These are phyloP conservation scores for Cephus pulcher DNA, from an alignment of 2,888 invertebrate genomes.

Conservation along the genomic window DNA sequence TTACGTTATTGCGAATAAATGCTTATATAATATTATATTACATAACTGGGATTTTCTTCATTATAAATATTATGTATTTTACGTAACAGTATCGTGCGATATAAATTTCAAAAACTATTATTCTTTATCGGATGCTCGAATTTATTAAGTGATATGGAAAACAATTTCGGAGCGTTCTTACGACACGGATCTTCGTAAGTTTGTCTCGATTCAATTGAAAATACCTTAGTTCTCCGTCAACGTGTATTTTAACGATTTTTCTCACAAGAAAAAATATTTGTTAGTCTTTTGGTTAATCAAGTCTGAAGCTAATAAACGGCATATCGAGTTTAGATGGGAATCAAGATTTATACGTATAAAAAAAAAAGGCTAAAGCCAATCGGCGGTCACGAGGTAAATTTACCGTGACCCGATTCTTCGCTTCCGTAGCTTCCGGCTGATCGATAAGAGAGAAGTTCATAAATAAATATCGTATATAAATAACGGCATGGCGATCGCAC, in stretches of 20 bases:
- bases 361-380: background rate
- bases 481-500: background rate
- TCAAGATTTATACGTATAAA: background rate
- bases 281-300: background rate
- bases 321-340: background rate
- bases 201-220: background rate
- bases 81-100: background rate
- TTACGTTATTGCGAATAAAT: too few relatives aligned
- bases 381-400: constrained; percentile 13
- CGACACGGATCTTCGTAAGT: background rate
- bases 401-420: constrained; percentile 30
- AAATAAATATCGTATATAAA: constrained; percentile 13
- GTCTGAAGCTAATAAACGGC: background rate
- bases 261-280: too few relatives aligned
- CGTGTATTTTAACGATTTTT: background rate
- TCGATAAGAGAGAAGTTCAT: constrained; percentile 32
- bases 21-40: too few relatives aligned
- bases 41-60: too few relatives aligned
- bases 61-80: too few relatives aligned
- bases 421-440: constrained; percentile 19
- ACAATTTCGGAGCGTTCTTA: background rate
- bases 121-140: background rate
- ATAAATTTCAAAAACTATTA: background rate
- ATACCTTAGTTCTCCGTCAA: background rate
- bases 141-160: background rate